Percentiles rank a stretch among this genome's conserved stretches.
phyloP scores from a whole-genome alignment of 2,797 vertebrate genomes.

The Toxotes lorentzi region DNA sequence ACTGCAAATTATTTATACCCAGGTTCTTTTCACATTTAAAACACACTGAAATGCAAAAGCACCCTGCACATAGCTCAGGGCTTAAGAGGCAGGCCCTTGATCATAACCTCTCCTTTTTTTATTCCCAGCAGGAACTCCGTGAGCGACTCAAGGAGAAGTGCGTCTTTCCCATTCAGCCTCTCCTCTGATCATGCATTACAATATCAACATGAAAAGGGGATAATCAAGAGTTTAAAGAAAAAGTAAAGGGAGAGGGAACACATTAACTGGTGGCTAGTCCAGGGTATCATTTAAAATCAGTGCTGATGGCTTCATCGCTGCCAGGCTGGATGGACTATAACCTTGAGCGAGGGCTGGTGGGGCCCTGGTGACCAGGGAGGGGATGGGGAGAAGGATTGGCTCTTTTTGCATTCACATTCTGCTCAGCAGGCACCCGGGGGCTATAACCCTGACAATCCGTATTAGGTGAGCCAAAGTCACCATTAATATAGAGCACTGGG shows the following conservation, averaged over 20 bases:
- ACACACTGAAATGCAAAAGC: constrained; percentile 35
- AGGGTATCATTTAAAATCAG: constrained; percentile 84
- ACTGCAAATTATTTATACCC: constrained; percentile 46
- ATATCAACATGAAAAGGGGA: constrained; percentile 61
- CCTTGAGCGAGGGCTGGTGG: constrained; percentile 82
- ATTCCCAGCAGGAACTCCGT: constrained; percentile 60
- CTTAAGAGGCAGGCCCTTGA: constrained; percentile 68
- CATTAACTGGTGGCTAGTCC: constrained; percentile 65
- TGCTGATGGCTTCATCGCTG: constrained; percentile 82
- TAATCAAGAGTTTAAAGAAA: constrained; percentile 77
- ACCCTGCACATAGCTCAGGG: constrained; percentile 48
- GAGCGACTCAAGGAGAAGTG: constrained; percentile 72
- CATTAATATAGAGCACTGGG: constrained; percentile 88
- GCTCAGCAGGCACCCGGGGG: constrained; percentile 84
- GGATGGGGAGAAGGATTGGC: constrained; percentile 71
- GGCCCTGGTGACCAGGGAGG: constrained; percentile 79
- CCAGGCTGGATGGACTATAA: constrained; percentile 74
- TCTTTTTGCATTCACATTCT: constrained; percentile 83
- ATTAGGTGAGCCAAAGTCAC: constrained; percentile 88
- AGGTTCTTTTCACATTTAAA: constrained; percentile 27
- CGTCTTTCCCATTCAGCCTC: constrained; percentile 60
- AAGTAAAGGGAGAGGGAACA: constrained; percentile 52
- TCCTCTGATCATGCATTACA: constrained; percentile 73
- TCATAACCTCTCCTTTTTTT: constrained; percentile 72
- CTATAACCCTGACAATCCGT: constrained; percentile 88